Conservation (phyloP, 2,113 vertebrate species). For the Accipiter virgatus region DNA sequence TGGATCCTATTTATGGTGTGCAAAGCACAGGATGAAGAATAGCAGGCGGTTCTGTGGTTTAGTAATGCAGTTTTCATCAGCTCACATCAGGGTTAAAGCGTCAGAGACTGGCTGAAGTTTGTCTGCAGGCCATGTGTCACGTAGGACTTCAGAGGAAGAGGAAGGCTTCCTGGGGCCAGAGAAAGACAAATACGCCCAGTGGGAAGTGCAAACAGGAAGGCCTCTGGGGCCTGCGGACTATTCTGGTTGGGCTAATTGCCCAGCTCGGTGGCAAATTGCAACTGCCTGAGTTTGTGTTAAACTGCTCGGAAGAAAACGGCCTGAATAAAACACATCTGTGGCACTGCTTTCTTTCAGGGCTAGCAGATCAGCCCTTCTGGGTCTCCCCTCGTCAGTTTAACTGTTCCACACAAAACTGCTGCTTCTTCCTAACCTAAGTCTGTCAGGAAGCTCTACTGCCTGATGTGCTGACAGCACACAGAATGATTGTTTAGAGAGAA, state of each 20-base stretch:
- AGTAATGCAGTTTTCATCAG: neutral
- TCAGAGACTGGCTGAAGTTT: neutral
- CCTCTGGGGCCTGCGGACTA: neutral
- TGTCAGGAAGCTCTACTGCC: neutral
- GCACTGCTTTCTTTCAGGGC: neutral
- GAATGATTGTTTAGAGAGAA: neutral
- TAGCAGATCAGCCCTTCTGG: neutral
- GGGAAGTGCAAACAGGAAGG: neutral
- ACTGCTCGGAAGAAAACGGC: neutral
- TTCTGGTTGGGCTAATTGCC: neutral
- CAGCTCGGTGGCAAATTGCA: neutral
- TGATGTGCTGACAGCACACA: neutral
- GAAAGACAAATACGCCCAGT: neutral
- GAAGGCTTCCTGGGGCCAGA: neutral
- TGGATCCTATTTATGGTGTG: neutral
- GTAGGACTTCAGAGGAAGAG: neutral
- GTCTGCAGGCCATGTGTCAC: neutral
- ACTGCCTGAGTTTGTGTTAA: neutral
- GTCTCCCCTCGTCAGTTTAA: neutral
- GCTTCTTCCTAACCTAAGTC: neutral
- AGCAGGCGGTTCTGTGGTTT: neutral
- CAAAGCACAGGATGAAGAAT: neutral
- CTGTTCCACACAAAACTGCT: neutral
- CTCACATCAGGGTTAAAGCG: neutral
- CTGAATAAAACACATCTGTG: neutral